Percentiles rank a stretch among this genome's conserved stretches.
phyloP scores from a whole-genome alignment of 2,888 invertebrate genomes.

The Andrena bicolor region DNA sequence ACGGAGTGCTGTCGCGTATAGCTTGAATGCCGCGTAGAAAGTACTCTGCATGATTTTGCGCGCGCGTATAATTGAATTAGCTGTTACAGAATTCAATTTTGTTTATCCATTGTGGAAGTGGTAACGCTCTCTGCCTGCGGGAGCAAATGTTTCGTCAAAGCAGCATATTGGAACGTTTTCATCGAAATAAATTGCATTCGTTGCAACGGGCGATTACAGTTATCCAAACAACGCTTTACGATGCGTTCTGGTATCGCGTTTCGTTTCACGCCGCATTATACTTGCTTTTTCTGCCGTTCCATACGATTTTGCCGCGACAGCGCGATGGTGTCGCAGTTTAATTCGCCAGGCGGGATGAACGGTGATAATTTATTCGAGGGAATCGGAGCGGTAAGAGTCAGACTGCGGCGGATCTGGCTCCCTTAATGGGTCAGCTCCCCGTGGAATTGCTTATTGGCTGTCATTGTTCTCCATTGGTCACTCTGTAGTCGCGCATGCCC shows the following conservation, averaged over 20 bases:
- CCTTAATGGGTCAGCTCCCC: constrained; percentile 56
- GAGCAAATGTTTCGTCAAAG: constrained; percentile 10
- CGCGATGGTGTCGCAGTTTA: not conserved
- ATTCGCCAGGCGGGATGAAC: not conserved
- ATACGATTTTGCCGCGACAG: not conserved
- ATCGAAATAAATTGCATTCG: not conserved
- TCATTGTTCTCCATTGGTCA: constrained; percentile 66
- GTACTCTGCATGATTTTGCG: too few relatives aligned
- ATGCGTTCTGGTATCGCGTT: not conserved
- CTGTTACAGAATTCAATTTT: constrained; percentile 4
- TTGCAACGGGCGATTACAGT: constrained; percentile 20
- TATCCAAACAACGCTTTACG: constrained; percentile 4
- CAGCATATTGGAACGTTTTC: not conserved
- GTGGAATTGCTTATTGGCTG: constrained; percentile 75
- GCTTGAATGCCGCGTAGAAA: too few relatives aligned
- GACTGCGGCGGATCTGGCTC: constrained; percentile 15
- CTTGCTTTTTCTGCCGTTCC: not conserved
- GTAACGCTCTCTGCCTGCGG: not conserved
- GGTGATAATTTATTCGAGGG: constrained; percentile 62
- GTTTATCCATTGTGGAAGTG: too few relatives aligned
- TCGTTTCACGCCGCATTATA: not conserved
- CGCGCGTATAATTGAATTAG: not conserved
- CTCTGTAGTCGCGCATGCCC: constrained; percentile 29
- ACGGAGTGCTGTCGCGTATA: not conserved
- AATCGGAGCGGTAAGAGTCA: constrained; percentile 32